Conservation (phyloP, 2,797 vertebrate genomes). For the Tolypeutes matacus region DNA sequence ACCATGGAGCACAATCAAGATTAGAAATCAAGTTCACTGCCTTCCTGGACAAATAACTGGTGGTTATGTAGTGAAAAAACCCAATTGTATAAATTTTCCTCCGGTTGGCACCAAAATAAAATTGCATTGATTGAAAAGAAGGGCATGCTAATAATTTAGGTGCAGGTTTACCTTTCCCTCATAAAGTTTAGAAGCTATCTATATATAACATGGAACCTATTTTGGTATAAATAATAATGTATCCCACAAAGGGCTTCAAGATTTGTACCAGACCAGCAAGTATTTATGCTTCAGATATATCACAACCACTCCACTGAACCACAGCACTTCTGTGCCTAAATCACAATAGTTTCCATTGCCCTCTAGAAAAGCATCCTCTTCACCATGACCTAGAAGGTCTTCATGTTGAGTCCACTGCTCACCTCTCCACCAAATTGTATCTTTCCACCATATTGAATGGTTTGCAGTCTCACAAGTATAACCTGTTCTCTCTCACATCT, state of each 20-base stretch:
- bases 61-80: background rate
- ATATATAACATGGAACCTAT: background rate
- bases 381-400: background rate
- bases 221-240: background rate
- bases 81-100: background rate
- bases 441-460: background rate
- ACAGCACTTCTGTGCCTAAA: background rate
- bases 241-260: slow-evolving; percentile 21
- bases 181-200: background rate
- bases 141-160: background rate
- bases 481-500: background rate
- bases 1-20: background rate
- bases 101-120: background rate
- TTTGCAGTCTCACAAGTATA: background rate
- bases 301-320: background rate
- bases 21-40: slow-evolving; percentile 10
- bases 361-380: background rate
- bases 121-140: background rate
- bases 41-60: background rate
- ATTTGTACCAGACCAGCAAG: background rate
- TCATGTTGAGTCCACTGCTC: accelerated
- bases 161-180: background rate
- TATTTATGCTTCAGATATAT: background rate
- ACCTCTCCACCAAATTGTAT: background rate
- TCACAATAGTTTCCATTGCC: background rate